phyloP scores from a whole-genome alignment of 2,888 invertebrate species.

The Tetragnatha montana region DNA sequence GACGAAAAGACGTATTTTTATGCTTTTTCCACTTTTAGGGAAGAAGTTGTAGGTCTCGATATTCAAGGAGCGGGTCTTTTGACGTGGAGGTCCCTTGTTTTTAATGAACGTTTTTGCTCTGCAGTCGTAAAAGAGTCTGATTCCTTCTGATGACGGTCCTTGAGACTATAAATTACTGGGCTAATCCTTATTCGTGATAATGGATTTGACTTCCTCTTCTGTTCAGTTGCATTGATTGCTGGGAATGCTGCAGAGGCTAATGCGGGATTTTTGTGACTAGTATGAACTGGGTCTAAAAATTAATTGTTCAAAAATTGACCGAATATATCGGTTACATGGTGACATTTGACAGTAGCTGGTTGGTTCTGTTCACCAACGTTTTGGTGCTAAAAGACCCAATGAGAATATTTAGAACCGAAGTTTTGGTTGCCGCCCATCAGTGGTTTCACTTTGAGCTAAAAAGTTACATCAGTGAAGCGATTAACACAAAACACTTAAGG shows the following conservation, averaged over 20 bases:
- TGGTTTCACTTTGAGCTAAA: too few species aligned
- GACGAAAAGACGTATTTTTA: constrained; percentile 54
- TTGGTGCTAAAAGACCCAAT: too few species aligned
- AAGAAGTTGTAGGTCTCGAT: constrained; percentile 36
- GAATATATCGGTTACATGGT: too few species aligned
- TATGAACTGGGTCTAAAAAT: too few species aligned
- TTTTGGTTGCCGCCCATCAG: too few species aligned
- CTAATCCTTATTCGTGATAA: constrained; percentile 68
- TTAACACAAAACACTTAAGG: too few species aligned
- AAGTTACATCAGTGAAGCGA: too few species aligned
- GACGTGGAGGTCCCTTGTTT: constrained; percentile 37
- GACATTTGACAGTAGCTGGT: too few species aligned
- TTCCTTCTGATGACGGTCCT: constrained; percentile 34
- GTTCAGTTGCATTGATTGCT: constrained; percentile 7
- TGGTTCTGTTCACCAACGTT: too few species aligned
- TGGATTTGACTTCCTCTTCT: constrained; percentile 52
- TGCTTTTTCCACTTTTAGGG: constrained; percentile 60
- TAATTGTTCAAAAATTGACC: too few species aligned
- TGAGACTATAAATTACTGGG: constrained; percentile 60
- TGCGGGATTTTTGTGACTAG: neutral
- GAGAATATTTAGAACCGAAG: too few species aligned
- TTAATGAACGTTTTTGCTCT: constrained; percentile 64
- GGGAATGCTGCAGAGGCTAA: neutral
- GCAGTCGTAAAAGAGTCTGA: constrained; percentile 61
- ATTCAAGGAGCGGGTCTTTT: constrained; percentile 41